Evolutionary conservation across 2,797 vertebrate genomes (phyloP).

Genomic region (Lates japonicus): DNA sequence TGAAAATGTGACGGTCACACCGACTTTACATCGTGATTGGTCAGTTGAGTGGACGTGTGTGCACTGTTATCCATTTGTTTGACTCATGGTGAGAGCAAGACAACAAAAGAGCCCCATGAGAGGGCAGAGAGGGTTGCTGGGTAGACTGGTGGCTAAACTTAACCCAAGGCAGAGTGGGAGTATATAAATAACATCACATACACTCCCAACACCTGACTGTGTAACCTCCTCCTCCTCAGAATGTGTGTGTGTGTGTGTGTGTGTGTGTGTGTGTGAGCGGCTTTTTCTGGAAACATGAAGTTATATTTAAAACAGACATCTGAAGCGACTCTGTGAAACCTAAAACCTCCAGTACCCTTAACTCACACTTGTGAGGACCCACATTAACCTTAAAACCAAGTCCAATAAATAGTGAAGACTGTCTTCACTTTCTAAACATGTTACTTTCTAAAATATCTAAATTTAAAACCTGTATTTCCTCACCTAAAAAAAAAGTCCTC

Average conservation of each 20-base stretch:
- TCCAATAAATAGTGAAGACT: not conserved
- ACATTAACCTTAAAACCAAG: not conserved
- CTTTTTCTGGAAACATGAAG: slow-evolving; percentile 49
- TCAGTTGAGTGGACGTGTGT: no score
- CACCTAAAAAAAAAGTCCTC: no score
- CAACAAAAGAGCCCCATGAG: not conserved
- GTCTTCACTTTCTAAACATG: not conserved
- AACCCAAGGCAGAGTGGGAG: slow-evolving; percentile 9
- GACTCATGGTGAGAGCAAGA: no score
- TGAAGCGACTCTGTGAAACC: slow-evolving; percentile 45
- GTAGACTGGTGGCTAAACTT: slow-evolving; percentile 26
- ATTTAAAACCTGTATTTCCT: no score
- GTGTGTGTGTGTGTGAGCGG: slow-evolving; percentile 4
- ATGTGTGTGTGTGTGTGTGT: no score
- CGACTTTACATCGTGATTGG: no score
- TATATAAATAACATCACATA: slow-evolving; percentile 18
- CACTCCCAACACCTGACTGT: slow-evolving; percentile 7
- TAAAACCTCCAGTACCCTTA: slow-evolving; percentile 13
- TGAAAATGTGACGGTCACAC: no score
- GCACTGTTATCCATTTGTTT: no score
- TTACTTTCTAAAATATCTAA: no score
- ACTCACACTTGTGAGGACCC: slow-evolving; percentile 2
- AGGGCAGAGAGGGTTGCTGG: slow-evolving; percentile 28
- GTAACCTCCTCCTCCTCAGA: not conserved
- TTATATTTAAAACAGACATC: slow-evolving; percentile 62